Evolutionary conservation across 1,140 invertebrate genomes (phyloP).

Genomic region (Carposina sasakii): DNA sequence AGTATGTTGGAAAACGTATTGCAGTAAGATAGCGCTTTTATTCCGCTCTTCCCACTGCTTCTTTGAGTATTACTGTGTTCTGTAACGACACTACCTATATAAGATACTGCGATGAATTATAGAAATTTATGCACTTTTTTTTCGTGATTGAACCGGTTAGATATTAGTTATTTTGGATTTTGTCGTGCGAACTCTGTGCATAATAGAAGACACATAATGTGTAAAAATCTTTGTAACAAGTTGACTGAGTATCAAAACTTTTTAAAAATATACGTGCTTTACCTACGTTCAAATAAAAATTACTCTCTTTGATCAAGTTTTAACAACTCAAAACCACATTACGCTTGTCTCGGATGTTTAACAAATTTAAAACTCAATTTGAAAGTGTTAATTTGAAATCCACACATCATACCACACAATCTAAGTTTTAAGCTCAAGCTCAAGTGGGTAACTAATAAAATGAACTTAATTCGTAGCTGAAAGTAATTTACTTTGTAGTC

Average conservation of each 20-base stretch:
- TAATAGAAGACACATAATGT: background rate
- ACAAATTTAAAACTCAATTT: background rate
- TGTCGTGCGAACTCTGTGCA: background rate
- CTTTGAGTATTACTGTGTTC: slow-evolving; percentile 15
- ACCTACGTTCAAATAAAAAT: background rate
- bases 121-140: background rate
- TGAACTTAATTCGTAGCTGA: background rate
- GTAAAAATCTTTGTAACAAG: background rate
- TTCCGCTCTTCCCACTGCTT: slow-evolving; percentile 21
- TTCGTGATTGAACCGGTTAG: background rate
- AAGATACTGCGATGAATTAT: no score
- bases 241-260: background rate
- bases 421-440: no score
- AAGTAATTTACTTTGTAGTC: background rate
- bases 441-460: slow-evolving; percentile 3
- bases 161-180: background rate
- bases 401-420: no score
- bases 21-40: slow-evolving; percentile 35
- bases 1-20: slow-evolving; percentile 32
- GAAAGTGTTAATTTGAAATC: background rate
- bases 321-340: background rate
- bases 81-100: slow-evolving; percentile 4
- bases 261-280: slow-evolving; percentile 4
- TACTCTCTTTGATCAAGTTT: background rate
- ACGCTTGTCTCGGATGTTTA: background rate